Conservation (phyloP, 2,113 vertebrate species). For the Pteronura brasiliensis region DNA sequence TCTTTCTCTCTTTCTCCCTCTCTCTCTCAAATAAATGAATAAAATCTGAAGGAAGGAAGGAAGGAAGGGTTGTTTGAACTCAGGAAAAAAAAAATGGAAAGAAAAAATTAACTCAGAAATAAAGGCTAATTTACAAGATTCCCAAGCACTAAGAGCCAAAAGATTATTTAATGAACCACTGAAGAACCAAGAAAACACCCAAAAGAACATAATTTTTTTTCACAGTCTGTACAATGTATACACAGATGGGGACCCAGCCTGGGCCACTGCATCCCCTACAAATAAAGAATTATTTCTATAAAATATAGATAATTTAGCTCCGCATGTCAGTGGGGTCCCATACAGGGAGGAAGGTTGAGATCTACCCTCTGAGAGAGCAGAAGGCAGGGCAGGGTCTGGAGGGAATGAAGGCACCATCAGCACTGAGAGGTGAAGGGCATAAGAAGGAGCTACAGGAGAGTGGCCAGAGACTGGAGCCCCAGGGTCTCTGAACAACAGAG, state of each 20-base stretch:
- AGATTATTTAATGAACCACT: not conserved
- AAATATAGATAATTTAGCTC: conserved; percentile 77
- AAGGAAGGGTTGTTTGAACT: not conserved
- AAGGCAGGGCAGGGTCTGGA: not conserved
- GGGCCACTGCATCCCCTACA: conserved; percentile 50
- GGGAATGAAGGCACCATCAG: conserved; percentile 43
- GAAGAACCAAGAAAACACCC: not conserved
- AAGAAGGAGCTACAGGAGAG: not conserved
- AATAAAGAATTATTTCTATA: conserved; percentile 75
- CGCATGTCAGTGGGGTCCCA: not conserved
- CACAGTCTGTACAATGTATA: conserved; percentile 76
- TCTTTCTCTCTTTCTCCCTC: not conserved
- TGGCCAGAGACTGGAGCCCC: conserved; percentile 9
- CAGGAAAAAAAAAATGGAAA: not conserved
- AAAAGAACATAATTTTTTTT: not conserved
- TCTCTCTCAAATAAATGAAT: not conserved
- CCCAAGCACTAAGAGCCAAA: not conserved
- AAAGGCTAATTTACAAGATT: not conserved
- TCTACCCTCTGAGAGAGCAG: not conserved
- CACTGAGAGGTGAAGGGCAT: not conserved
- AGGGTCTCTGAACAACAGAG: conserved; percentile 7
- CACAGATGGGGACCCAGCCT: conserved; percentile 32
- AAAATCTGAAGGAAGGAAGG: not conserved
- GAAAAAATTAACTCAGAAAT: not conserved
- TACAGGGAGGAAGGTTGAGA: not conserved